Conservation (phyloP, 2,888 invertebrate species). For the Cenopis cana region DNA sequence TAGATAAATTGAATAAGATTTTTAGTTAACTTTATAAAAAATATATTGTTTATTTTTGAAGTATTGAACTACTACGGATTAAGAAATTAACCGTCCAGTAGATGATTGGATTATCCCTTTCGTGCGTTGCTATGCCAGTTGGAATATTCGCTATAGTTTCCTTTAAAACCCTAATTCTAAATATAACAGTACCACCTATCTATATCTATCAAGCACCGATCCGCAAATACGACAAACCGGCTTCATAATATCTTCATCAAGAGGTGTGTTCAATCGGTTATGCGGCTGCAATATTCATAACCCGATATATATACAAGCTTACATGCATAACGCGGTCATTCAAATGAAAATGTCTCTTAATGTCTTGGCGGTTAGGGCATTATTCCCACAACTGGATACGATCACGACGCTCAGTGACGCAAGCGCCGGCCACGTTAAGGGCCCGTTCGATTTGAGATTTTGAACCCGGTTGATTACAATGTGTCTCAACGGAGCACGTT, state of each 20-base stretch:
- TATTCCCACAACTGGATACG: not conserved
- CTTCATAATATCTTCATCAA: slow-evolving; percentile 80
- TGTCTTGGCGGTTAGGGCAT: not conserved
- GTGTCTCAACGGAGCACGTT: slow-evolving; percentile 28
- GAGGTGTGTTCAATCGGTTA: slow-evolving; percentile 82
- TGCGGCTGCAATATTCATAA: slow-evolving; percentile 63
- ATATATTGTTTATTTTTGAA: no score
- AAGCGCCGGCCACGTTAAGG: slow-evolving; percentile 3
- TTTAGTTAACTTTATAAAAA: no score
- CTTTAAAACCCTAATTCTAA: slow-evolving; percentile 47
- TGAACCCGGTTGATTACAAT: slow-evolving; percentile 34
- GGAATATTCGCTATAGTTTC: not conserved
- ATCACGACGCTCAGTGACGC: slow-evolving; percentile 2
- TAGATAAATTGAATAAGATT: no score
- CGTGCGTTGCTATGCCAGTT: not conserved
- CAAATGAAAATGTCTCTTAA: slow-evolving; percentile 8
- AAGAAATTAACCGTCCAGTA: no score
- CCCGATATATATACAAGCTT: slow-evolving; percentile 43
- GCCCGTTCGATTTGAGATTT: slow-evolving; percentile 6
- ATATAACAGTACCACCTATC: slow-evolving; percentile 33
- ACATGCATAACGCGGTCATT: not conserved
- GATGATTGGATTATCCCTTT: no score
- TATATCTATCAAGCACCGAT: slow-evolving; percentile 58
- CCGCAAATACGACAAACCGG: slow-evolving; percentile 76
- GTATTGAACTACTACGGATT: not conserved